Evolutionary conservation across 1,140 invertebrate genomes (phyloP).

Genomic region (Drosophila nikananu): DNA sequence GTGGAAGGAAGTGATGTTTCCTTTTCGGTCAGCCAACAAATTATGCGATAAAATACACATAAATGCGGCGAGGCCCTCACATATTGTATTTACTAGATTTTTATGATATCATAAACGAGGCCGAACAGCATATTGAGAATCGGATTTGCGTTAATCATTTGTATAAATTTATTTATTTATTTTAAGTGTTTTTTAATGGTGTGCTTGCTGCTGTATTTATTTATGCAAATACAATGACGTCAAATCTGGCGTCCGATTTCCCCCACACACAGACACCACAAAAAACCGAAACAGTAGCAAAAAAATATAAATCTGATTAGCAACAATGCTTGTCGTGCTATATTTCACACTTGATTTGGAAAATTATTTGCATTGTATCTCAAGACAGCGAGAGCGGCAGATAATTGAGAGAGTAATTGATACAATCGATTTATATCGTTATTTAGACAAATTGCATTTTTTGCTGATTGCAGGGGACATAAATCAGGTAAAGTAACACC

Average conservation of each 20-base stretch:
- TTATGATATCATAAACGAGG: conserved; percentile 56
- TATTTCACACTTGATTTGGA: conserved; percentile 47
- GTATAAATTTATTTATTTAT: conserved; percentile 53
- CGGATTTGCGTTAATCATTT: conserved; percentile 50
- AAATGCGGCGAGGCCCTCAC: conserved; percentile 23
- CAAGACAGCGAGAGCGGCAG: background rate
- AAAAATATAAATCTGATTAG: conserved; percentile 41
- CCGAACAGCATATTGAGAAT: conserved; percentile 38
- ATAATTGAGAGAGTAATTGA: conserved; percentile 23
- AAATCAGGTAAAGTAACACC: conserved; percentile 31
- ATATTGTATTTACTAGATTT: conserved; percentile 57
- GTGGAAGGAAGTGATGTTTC: conserved; percentile 41
- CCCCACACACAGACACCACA: background rate
- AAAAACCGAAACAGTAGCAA: conserved; percentile 5
- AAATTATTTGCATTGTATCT: conserved; percentile 32
- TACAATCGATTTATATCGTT: conserved; percentile 40
- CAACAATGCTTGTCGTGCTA: conserved; percentile 40
- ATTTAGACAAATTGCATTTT: conserved; percentile 47
- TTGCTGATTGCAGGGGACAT: conserved; percentile 42
- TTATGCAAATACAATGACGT: conserved; percentile 78
- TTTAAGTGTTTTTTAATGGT: conserved; percentile 67
- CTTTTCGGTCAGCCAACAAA: conserved; percentile 55
- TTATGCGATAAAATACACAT: conserved; percentile 76
- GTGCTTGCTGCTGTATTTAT: conserved; percentile 60
- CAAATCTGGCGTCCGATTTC: conserved; percentile 52